Conservation (phyloP, 2,888 invertebrate genomes). For the Rotaria magnacalcarata region DNA sequence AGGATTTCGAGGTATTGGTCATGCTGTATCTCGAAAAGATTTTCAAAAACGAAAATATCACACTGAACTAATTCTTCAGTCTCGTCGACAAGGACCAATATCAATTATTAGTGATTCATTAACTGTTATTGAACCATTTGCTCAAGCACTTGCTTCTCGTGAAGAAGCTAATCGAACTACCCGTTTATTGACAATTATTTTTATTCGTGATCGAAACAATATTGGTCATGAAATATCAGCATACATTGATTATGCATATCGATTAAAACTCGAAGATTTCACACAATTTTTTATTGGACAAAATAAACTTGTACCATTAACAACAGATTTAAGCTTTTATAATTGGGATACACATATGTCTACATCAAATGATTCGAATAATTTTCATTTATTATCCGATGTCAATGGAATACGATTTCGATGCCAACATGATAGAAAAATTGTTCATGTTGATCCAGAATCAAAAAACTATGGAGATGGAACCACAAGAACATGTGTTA, state of each 20-base stretch:
- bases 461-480: conserved; percentile 28
- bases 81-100: conserved; percentile 58
- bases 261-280: conserved; percentile 72
- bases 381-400: conserved; percentile 73
- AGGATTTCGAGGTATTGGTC: conserved; percentile 69
- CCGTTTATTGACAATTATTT: conserved; percentile 71
- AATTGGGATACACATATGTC: conserved; percentile 73
- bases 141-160: conserved; percentile 69
- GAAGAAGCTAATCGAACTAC: conserved; percentile 73
- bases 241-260: conserved; percentile 75
- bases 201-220: conserved; percentile 68
- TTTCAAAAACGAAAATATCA: conserved; percentile 59
- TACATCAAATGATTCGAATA: conserved; percentile 70
- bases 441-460: conserved; percentile 70
- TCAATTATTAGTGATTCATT: conserved; percentile 58
- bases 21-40: conserved; percentile 59
- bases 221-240: conserved; percentile 76
- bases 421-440: conserved; percentile 74
- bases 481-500: neutral
- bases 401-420: conserved; percentile 72
- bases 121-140: conserved; percentile 67
- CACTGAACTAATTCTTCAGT: conserved; percentile 58
- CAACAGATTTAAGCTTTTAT: conserved; percentile 68
- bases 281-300: conserved; percentile 69
- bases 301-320: conserved; percentile 67